Base-by-base conservation (phyloP, 2,888 invertebrate species). In the Catocala sponsa region DNA sequence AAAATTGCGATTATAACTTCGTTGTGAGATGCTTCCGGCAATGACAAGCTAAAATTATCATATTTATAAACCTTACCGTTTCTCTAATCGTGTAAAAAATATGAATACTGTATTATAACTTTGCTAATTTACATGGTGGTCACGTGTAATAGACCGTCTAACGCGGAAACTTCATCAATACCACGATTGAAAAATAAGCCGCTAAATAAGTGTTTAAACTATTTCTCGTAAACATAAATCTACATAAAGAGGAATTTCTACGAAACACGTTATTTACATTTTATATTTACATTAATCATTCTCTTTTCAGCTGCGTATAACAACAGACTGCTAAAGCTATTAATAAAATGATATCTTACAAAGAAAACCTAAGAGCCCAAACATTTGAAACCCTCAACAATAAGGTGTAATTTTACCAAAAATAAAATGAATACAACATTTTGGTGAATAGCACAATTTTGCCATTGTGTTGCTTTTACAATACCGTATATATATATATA, bases 381-480 rank as follows among this genome's bases (percentile, higher is more conserved):
- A 59, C 65, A 75, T 75, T 65, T 50, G 57, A 72, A 55, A 58
- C 48, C 56, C 54, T 67, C 63, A 66, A 68, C 66, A 76, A 74
- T 68, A 64, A 61, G 15, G 48, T 53, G 62, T 71, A 70, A 69
- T 73, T 70, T 59, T 62, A 47, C 46, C 50, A 59, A 63, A 67
- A 74, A 63, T 67, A 65, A 79, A 78, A 79, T 75, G 77, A 79
- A 82, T 77, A 80, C 76, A 79, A 61, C 78, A 70, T 80, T 79
- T 72, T 71, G 59, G 65, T 85, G 83, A 86, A 85, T 83, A 84
- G 83, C 79, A 76, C 77, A 87, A 84, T 85, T 86, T 81, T 69
- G 77, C 77, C 80, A 85, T 88, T 87, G 85, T 88, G 81, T 78
- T 75, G 71, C 78, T 72, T 81, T 79, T 82, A 86, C 84, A 89